A percentile compares a stretch with the other conserved stretches of the same genome.
Conservation (phyloP, 1,140 invertebrate species). For the Pachyrhynchus sulphureomaculatus region DNA sequence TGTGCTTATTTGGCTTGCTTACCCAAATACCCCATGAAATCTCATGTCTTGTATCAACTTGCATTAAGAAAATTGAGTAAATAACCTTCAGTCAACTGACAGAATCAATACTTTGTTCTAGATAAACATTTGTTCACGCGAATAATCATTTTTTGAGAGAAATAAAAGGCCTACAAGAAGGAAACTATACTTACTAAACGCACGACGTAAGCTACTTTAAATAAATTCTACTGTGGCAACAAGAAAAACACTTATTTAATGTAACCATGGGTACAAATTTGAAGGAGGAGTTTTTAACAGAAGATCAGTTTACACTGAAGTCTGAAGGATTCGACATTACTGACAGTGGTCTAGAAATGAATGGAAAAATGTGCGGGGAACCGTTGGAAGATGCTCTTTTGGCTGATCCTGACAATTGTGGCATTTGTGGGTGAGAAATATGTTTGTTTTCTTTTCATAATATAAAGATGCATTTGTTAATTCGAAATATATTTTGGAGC, state of each 20-base stretch:
- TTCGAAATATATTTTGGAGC: conserved; percentile 7
- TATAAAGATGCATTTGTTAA: no score
- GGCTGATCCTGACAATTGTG: conserved; percentile 49
- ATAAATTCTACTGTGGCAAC: conserved; percentile 11
- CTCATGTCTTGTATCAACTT: no score
- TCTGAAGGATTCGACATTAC: conserved; percentile 44
- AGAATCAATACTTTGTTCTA: conserved; percentile 17
- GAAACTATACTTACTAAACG: not conserved
- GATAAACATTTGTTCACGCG: conserved; percentile 42
- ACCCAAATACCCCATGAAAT: no score
- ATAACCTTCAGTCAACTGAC: not conserved
- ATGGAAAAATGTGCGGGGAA: conserved; percentile 45
- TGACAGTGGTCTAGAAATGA: conserved; percentile 41
- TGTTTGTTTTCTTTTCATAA: no score
- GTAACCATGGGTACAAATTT: conserved; percentile 40
- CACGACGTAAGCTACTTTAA: not conserved
- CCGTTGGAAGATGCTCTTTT: conserved; percentile 50
- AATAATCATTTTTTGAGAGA: conserved; percentile 40
- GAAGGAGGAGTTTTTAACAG: conserved; percentile 38
- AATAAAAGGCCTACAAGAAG: conserved; percentile 39
- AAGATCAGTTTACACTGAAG: conserved; percentile 36
- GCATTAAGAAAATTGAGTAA: no score
- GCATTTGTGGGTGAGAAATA: conserved; percentile 49
- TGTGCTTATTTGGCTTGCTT: no score
- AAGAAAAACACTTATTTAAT: conserved; percentile 21